Conservation (phyloP, 2,113 vertebrate species). For the Dipodomys stephensi region DNA sequence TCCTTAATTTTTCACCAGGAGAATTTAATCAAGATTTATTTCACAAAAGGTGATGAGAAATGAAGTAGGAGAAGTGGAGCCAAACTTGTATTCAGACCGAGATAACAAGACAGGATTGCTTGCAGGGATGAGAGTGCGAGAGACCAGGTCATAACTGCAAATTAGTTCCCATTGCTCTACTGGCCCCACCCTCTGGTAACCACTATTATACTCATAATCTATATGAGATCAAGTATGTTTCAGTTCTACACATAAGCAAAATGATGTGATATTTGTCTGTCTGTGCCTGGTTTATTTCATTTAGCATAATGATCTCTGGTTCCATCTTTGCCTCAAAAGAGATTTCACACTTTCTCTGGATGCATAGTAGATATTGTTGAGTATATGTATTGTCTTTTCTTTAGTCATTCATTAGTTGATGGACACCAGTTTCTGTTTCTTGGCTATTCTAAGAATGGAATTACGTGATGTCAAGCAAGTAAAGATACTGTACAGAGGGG, state of each 20-base stretch:
- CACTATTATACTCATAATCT: no score
- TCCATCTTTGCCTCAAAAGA: not conserved
- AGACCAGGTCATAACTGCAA: no score
- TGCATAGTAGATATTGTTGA: not conserved
- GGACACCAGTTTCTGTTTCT: not conserved
- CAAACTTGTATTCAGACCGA: not conserved
- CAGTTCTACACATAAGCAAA: not conserved
- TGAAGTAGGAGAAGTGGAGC: not conserved
- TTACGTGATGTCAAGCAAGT: not conserved
- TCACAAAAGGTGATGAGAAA: not conserved
- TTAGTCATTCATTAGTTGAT: not conserved
- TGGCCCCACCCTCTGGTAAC: no score
- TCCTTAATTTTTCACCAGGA: not conserved
- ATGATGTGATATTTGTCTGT: not conserved
- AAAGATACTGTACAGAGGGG: no score
- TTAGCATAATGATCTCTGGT: not conserved
- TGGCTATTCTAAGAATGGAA: not conserved
- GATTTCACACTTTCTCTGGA: not conserved
- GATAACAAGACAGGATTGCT: not conserved
- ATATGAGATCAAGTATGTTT: no score
- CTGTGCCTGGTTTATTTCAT: not conserved
- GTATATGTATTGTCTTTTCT: not conserved
- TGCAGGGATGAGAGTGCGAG: not conserved
- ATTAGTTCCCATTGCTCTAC: no score
- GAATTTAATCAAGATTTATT: not conserved